Evolutionary conservation across 2,113 vertebrate species (phyloP).

Genomic region (Fregetta grallaria): DNA sequence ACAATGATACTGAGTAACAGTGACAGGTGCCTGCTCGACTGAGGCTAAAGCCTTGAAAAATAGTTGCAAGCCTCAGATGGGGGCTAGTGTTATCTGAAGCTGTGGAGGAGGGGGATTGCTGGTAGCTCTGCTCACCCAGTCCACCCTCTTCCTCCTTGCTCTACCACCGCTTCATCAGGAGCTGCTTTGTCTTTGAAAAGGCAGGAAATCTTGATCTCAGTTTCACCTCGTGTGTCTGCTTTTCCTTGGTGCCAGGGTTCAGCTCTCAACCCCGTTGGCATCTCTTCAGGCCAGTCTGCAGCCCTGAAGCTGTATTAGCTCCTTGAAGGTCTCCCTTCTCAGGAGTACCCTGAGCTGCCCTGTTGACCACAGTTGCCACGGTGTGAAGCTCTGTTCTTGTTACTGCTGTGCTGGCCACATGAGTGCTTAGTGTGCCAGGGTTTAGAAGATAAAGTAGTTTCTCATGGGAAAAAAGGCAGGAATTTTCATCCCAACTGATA

Average conservation of each 20-base stretch:
- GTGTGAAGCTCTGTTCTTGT: background rate
- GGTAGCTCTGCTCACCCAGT: background rate
- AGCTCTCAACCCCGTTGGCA: background rate
- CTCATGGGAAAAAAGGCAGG: background rate
- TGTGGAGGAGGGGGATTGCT: background rate
- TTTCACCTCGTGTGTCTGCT: background rate
- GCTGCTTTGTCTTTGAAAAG: background rate
- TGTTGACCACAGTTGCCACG: fast-evolving
- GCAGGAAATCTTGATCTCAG: background rate
- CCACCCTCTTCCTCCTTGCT: background rate
- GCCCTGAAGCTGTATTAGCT: background rate
- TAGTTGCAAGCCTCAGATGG: background rate
- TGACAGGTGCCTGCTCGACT: slow-evolving; percentile 52
- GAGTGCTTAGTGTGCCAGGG: background rate
- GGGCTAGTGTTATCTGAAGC: background rate
- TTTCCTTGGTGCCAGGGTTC: background rate
- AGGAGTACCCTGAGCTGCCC: background rate
- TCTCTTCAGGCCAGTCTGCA: background rate
- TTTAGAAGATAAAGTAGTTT: background rate
- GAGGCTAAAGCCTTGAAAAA: slow-evolving; percentile 36
- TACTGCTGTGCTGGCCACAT: background rate
- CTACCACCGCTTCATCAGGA: background rate
- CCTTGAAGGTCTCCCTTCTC: background rate
- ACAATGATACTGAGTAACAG: background rate
- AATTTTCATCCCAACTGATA: background rate